A percentile compares a stretch with the other conserved stretches of the same genome.
Evolutionary conservation across 2,888 invertebrate species (phyloP).

Genomic region (Halictus ligatus): DNA sequence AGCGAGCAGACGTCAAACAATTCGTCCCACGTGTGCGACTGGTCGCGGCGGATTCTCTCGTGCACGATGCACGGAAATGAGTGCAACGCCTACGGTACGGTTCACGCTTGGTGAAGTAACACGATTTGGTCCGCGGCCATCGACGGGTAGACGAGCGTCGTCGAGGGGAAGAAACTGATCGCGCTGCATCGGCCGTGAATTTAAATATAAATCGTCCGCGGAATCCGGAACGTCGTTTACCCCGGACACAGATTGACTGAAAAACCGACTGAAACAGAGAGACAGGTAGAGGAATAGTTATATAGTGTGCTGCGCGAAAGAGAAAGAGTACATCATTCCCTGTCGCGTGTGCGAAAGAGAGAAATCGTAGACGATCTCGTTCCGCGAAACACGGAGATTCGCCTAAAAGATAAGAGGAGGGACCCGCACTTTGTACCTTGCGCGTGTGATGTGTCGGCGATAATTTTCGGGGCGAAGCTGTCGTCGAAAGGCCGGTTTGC

Average conservation of each 20-base stretch:
- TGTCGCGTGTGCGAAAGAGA: neutral
- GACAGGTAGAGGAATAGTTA: neutral
- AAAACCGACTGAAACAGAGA: neutral
- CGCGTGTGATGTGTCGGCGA: constrained; percentile 32
- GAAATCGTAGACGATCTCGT: constrained; percentile 14
- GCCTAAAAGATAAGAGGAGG: neutral
- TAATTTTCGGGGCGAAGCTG: constrained; percentile 30
- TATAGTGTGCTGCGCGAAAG: neutral
- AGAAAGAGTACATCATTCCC: neutral
- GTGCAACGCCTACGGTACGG: constrained; percentile 26
- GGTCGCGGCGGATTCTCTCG: constrained; percentile 17
- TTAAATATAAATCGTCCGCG: constrained; percentile 39
- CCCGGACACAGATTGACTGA: neutral
- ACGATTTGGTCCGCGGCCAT: constrained; percentile 15
- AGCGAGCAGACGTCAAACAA: neutral
- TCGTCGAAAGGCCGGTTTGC: neutral
- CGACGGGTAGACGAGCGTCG: constrained; percentile 24
- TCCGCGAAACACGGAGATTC: neutral
- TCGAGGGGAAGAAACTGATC: constrained; percentile 5
- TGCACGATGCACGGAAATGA: constrained; percentile 49
- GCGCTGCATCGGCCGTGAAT: constrained; percentile 46
- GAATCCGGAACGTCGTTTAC: neutral
- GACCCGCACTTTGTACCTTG: constrained; percentile 1
- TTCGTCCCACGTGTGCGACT: constrained; percentile 22
- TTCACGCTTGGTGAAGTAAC: constrained; percentile 38